Evolutionary conservation across 2,888 invertebrate genomes (phyloP), one percentile per base, ranked within the genome.

Genomic region (Sabatieria punctata): DNA sequence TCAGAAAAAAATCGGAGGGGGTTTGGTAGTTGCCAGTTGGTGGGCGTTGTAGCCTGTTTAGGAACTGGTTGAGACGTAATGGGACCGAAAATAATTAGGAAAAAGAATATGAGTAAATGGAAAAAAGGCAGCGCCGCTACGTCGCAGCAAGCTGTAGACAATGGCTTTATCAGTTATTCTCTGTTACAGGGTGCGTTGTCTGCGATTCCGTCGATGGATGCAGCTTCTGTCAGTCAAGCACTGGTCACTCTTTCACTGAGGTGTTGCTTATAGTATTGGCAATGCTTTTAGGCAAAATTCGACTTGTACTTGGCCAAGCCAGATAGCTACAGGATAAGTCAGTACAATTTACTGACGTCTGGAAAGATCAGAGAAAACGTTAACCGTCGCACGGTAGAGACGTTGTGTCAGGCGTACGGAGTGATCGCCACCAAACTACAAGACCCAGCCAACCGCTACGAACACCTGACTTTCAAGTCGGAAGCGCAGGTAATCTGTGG

Each of bases 271-370:
- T 18, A 33, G 4, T n/a, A 22, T 45, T 45, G 50, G 46, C 44
- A 49, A 50, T 51, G 27, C 18, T 73, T 74, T 41, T 64, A 79
- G 80, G 79, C 77, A 55, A 89, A 88, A 67, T 75, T 93, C 73
- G 85, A 91, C 66, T 77, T 78, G 57, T 83, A 86, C 63, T 70
- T 88, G 45, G 77, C 79, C 18, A 77, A 81, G 63, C 85, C 89
- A 15, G 88, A 91, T 64, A 75, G 79, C 27, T 74, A 85, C 52
- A 71, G 82, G 25, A 67, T 93, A 51, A 83, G 84, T 1, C 91
- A 93, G 71, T 79, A 88, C 51, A 79, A 79, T 60, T 73, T 85
- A 43, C 73, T 91, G 21, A 74, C 82, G 56, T 85, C 86, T 60
- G 79, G 79, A 47, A 43, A 41, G 42, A 41, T 41, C n/a, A 38